Base-by-base conservation (phyloP, 92 coral and sea anemone species). In the Virgularia gustaviana region DNA sequence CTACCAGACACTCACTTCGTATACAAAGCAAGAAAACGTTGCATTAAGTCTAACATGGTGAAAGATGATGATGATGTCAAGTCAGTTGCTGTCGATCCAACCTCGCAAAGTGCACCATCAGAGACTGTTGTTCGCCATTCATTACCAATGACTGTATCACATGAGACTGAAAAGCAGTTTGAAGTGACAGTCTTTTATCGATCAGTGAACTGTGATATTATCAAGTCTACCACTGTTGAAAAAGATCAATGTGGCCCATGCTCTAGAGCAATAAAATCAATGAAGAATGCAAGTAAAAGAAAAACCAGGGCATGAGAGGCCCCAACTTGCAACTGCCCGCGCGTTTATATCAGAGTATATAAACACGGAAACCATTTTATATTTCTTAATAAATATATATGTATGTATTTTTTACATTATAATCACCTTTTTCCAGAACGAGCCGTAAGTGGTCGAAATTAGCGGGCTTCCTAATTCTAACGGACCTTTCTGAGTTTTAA, bases 391-490 rank as follows among this genome's bases (percentile, higher is more conserved):
- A n/a, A n/a, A n/a, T n/a, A n/a, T n/a, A n/a, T n/a, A n/a, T n/a
- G n/a, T n/a, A n/a, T n/a, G n/a, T n/a, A n/a, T n/a, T n/a, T n/a
- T n/a, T n/a, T n/a, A n/a, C n/a, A n/a, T n/a, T n/a, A n/a, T n/a
- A n/a, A n/a, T n/a, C n/a, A 47, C 55, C 55, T 47, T 47, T 47
- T 15, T 47, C 55, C 55, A 47, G 18, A 47, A 47, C 55, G 55
- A 47, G 22, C 55, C 55, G 22, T 15, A 25, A 4, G 55, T 3
- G 55, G 18, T 15, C 3, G 55, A 25, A 15, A 47, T 47, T 5
- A 47, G 20, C 15, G 55, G 55, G 8, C 55, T 4, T 15, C 55
- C 55, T 5, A 47, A 47, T 15, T 5, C n/a, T n/a, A n/a, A n/a
- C n/a, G n/a, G n/a, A n/a, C n/a, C n/a, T n/a, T n/a, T n/a, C n/a